Evolutionary conservation across 2,888 invertebrate genomes (phyloP), one percentile per base, ranked within the genome.

Genomic region (Drosophila neonasuta): DNA sequence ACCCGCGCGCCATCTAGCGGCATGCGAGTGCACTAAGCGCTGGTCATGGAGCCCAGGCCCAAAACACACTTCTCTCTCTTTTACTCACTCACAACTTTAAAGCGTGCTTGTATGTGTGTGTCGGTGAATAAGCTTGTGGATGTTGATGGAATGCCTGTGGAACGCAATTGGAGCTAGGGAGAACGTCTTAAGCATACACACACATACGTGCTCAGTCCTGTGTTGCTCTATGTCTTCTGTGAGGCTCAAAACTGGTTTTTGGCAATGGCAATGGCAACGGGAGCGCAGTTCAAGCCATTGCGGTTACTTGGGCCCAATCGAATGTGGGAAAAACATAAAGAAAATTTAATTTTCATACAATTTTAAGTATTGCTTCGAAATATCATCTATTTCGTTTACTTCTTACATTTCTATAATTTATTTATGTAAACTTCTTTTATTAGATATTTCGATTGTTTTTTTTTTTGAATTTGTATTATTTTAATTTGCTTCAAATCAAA

Each of bases 1-100:
- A 90, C 88, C 89, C 77, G 79, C 74, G 77, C 74, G 77, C 75
- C 82, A 72, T 68, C 77, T 82, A 88, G 88, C 90, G 89, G 89
- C 91, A 88, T 88, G 88, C 78, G 87, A 86, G 81, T 85, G 86
- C 74, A 81, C 85, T 74, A 89, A 84, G 86, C 59, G 56, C 17
- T 71, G 59, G 59, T 51, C 75, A 74, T 74, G 70, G 44, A 67
- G 70, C 80, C 13, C 55, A 32, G 73, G 65, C 74, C 61, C 56
- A 39, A 9, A 15, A 9, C 8, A 9, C 3, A 8, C 10, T 3
- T 10, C 32, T 9, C 10, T 32, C 10, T 32, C 32, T 32, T 0
- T 32, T 41, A 39, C 51, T 30, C 34, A n/a, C 17, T 13, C 5
- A 10, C 41, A 36, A 59, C 61, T 74, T 76, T 76, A 68, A 74